Evolutionary conservation across 2,888 invertebrate species (phyloP), one percentile per base, ranked within the genome.

Genomic region (Cephus sareptanus): DNA sequence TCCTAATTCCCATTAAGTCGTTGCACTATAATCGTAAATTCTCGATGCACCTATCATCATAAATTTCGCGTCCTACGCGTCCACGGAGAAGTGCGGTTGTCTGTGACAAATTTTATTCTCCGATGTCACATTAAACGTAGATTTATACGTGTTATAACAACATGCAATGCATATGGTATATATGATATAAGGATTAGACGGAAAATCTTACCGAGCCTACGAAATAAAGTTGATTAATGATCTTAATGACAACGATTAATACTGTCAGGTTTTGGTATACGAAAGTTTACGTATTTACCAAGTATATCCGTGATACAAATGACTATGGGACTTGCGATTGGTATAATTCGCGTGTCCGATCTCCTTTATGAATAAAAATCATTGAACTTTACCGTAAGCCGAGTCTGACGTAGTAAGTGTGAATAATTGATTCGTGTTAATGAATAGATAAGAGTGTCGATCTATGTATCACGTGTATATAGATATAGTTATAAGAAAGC

Each of bases 41-140:
- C 74, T 40, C 23, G 37, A 70, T 73, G 74, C 31, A 37, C 69
- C 33, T 77, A 79, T 77, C 76, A 69, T 56, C 31, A 40, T 79
- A 79, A 79, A 79, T 79, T 79, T 11, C 34, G 73, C 79, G 35
- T 74, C 79, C 79, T 79, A 79, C 79, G 79, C 79, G 70, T 40
- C 37, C 76, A 69, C 13, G 9, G 74, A 76, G 35, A 74, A 35
- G 73, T 73, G 74, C 31, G 68, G 69, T 35, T 70, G 79, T 73
- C 79, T 76, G 37, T 76, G 79, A 77, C 76, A 79, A 79, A 77
- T 78, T 78, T 78, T 76, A 78, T 74, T 73, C 70, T 23, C 69
- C 73, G 12, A 31, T 12, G 30, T 74, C 56, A 69, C 74, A 74
- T 31, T 78, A 76, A 73, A 69, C 34, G 34, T 3, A 13, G 74